phyloP scores from a whole-genome alignment of 1,140 invertebrate genomes.

The Tigriopus japonicus region DNA sequence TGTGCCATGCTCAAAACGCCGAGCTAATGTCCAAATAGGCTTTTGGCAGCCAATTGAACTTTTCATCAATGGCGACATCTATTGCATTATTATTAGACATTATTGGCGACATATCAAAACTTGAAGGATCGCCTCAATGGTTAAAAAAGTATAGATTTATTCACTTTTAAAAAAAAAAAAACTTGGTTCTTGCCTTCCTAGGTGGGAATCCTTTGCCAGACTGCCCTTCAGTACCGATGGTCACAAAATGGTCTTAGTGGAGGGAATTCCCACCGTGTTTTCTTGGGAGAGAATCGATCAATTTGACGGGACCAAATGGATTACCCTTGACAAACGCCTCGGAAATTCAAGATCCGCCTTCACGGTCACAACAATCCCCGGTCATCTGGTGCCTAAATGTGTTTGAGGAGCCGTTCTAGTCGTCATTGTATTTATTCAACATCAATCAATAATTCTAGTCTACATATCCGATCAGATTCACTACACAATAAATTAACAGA shows the following conservation, averaged over 20 bases:
- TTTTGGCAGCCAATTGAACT: too few species aligned
- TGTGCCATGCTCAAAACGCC: too few species aligned
- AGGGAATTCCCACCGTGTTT: constrained; percentile 11
- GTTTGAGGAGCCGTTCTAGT: too few species aligned
- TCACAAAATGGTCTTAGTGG: constrained; percentile 13
- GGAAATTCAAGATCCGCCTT: constrained; percentile 12
- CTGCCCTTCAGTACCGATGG: constrained; percentile 1
- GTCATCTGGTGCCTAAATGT: constrained; percentile 3
- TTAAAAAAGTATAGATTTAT: background rate
- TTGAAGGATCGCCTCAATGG: too few species aligned
- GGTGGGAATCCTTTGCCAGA: background rate
- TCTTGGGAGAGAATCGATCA: constrained; percentile 11
- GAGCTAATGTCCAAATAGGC: too few species aligned
- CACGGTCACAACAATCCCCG: constrained; percentile 5
- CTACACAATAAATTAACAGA: too few species aligned
- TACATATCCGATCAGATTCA: too few species aligned
- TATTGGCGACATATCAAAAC: too few species aligned
- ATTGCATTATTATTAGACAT: too few species aligned
- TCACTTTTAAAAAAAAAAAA: background rate
- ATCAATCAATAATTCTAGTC: too few species aligned
- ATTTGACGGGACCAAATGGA: constrained; percentile 10
- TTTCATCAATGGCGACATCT: too few species aligned
- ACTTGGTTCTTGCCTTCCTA: background rate
- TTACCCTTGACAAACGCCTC: background rate
- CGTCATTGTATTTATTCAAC: too few species aligned